Base-by-base conservation (phyloP, 2,797 vertebrate genomes). In the Brachymystax lenok region DNA sequence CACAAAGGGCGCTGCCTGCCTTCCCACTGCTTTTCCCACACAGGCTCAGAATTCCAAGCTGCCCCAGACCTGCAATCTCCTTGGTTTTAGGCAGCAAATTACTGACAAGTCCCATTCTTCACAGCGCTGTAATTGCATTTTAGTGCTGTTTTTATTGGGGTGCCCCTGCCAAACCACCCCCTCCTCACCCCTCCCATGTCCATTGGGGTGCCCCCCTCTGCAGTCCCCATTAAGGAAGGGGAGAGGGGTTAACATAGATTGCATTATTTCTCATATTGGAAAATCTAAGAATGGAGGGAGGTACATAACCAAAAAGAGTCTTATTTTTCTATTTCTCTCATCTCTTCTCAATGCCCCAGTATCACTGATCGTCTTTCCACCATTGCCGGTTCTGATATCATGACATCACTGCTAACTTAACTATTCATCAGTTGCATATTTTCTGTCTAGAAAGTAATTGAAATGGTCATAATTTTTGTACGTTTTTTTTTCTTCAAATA, bases 11-110 rank as follows among this genome's bases (percentile, higher is more conserved):
- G 91, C 88, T 92, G 90, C 92, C 93, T 89, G 94, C 92, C 92
- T 89, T 93, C 92, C 93, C 91, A 94, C 93, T 95, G 92, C 85
- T 93, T 94, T 95, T 95, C 94, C 93, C 94, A 95, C 94, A 94
- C 93, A 94, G 90, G 92, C 92, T 93, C 91, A 93, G 92, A 93
- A 95, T 95, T 95, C 94, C 93, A 94, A 92, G 90, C 91, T 92
- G 88, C 91, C 91, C 93, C 92, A 94, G 92, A 93, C 94, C 93
- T 93, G 90, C 93, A 94, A 94, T 94, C 93, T 94, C 92, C 90
- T 91, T 85, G 88, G 92, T 93, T 94, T 94, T 93, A 94, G 92
- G 92, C 90, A 92, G 92, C 93, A 94, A 94, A 95, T 95, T 94
- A 94, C 93, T 94, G 92, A 94, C 91, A 93, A 91, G 89, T 92